phyloP scores from a whole-genome alignment of 35 echinoderm and acorn worm genomes.

The Apostichopus japonicus region DNA sequence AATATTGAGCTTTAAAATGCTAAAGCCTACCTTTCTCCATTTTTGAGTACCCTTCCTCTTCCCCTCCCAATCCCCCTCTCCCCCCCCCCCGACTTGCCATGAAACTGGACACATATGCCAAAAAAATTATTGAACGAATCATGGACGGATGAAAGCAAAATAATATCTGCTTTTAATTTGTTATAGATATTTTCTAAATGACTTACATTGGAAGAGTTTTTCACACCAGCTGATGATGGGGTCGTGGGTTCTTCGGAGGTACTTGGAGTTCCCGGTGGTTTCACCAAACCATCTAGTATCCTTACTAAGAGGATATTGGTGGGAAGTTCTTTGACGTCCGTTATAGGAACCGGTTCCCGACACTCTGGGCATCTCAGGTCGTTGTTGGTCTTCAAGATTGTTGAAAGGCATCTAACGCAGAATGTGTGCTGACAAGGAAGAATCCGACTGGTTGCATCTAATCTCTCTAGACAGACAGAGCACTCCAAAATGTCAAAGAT shows the following conservation, averaged over 20 bases:
- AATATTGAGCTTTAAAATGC: too few relatives aligned
- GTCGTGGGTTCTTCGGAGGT: background rate
- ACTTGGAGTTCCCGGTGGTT: background rate
- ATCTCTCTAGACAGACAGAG: conserved; percentile 89
- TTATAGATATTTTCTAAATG: background rate
- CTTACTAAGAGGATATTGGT: conserved; percentile 96
- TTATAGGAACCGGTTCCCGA: conserved; percentile 68
- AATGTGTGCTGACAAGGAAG: conserved; percentile 96
- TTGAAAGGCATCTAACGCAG: conserved; percentile 89
- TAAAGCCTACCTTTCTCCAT: too few relatives aligned
- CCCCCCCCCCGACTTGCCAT: too few relatives aligned
- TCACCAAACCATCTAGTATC: conserved; percentile 88
- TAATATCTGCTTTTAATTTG: too few relatives aligned
- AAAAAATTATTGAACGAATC: too few relatives aligned
- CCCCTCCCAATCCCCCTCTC: too few relatives aligned
- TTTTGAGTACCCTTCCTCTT: too few relatives aligned
- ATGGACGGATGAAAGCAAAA: too few relatives aligned
- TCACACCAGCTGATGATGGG: background rate
- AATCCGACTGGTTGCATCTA: conserved; percentile 90
- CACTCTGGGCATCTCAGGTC: conserved; percentile 95
- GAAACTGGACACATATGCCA: too few relatives aligned
- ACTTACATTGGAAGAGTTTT: background rate
- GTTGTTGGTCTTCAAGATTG: conserved; percentile 77
- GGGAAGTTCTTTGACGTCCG: conserved; percentile 85
- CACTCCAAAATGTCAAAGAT: conserved; percentile 91